These are phyloP conservation scores for Siniperca undulata DNA, from an alignment of 2,797 vertebrate genomes.

Conservation along the genomic window DNA sequence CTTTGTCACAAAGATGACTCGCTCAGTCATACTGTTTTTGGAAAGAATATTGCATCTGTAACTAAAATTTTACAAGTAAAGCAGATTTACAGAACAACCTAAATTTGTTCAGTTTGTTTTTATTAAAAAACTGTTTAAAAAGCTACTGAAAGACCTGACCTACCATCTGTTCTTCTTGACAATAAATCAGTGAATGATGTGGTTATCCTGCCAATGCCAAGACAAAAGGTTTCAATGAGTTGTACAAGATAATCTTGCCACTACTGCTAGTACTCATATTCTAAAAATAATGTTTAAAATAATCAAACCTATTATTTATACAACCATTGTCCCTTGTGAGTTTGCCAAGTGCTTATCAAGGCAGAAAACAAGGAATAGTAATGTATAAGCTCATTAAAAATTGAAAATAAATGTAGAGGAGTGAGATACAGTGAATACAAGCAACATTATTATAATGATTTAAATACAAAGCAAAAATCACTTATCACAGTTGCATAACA, in stretches of 20 bases:
- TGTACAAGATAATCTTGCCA: neutral
- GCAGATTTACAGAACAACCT: neutral
- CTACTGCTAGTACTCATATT: neutral
- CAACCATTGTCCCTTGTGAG: no score
- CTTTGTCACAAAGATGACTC: constrained; percentile 18
- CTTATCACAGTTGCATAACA: no score
- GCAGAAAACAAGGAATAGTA: no score
- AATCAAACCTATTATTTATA: neutral
- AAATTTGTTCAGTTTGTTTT: neutral
- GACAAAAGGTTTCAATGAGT: neutral
- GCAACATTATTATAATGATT: no score
- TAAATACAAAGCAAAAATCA: no score
- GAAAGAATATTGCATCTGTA: neutral
- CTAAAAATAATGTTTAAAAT: no score
- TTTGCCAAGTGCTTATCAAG: no score
- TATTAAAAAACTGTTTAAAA: neutral
- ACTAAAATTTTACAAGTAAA: neutral
- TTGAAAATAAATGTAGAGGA: no score
- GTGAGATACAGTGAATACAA: no score
- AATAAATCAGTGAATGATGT: neutral
- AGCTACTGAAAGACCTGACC: no score
- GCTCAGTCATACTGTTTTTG: neutral
- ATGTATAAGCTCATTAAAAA: no score
- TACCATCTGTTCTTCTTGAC: neutral
- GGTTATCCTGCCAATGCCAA: neutral